Conservation (phyloP, 2,888 invertebrate genomes). For the Acrobasis repandana region DNA sequence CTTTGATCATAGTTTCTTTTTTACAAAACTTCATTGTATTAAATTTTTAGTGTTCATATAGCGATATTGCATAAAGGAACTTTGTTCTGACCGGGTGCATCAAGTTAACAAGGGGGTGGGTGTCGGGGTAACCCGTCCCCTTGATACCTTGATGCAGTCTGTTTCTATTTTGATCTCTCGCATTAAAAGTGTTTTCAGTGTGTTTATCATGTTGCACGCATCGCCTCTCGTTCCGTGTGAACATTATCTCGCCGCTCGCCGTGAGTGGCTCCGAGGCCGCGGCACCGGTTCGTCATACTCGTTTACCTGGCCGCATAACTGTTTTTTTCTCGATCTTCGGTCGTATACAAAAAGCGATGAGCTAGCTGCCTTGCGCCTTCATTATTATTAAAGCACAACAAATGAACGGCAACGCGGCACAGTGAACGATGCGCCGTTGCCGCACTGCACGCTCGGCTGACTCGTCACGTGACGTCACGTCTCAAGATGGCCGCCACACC, state of each 20-base stretch:
- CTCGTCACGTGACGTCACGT: conserved; percentile 83
- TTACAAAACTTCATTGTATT: too few relatives aligned
- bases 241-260: conserved; percentile 6
- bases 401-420: conserved; percentile 68
- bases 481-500: conserved; percentile 82
- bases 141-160: neutral
- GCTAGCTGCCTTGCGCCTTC: conserved; percentile 42
- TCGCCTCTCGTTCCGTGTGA: conserved; percentile 8
- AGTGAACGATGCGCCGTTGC: conserved; percentile 69
- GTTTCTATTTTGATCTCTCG: neutral
- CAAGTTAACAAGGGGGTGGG: too few relatives aligned
- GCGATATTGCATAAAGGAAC: too few relatives aligned
- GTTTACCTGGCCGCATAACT: conserved; percentile 76
- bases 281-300: conserved; percentile 49
- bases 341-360: conserved; percentile 72
- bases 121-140: too few relatives aligned
- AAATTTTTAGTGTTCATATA: too few relatives aligned
- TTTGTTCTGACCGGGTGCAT: too few relatives aligned
- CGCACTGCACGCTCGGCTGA: conserved; percentile 72
- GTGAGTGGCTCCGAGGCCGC: conserved; percentile 24
- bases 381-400: conserved; percentile 75
- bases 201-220: conserved; percentile 5
- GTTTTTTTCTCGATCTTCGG: conserved; percentile 69
- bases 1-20: too few relatives aligned
- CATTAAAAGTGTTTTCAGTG: neutral